Evolutionary conservation across 2,113 vertebrate species (phyloP).

Genomic region (Equus przewalskii): DNA sequence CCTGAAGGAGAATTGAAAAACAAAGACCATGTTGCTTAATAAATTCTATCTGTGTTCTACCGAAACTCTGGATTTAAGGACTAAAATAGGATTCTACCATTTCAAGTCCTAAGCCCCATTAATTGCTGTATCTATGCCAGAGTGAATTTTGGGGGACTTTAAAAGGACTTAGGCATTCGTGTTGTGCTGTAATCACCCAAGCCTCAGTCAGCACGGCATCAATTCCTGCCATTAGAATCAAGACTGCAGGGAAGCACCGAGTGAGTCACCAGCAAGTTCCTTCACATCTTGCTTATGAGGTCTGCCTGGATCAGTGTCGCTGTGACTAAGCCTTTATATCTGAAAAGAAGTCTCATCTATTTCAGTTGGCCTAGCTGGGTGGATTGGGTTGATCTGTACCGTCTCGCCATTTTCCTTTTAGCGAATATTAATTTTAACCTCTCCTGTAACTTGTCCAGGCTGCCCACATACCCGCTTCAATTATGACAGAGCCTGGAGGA

Average conservation of each 20-base stretch:
- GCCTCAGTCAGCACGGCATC: neutral
- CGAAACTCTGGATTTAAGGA: neutral
- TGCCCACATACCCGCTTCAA: neutral
- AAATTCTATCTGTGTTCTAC: neutral
- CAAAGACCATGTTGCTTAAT: neutral
- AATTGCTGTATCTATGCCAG: neutral
- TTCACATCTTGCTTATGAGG: neutral
- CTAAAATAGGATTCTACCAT: neutral
- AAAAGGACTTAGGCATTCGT: neutral
- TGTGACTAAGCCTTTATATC: constrained; percentile 42
- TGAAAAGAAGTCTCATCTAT: constrained; percentile 43
- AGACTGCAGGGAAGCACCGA: neutral
- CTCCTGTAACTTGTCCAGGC: neutral
- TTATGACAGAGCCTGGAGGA: neutral
- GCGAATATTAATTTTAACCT: constrained; percentile 17
- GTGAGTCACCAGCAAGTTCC: neutral
- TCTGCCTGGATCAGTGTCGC: neutral
- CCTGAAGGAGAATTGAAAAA: constrained; percentile 85
- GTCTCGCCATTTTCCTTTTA: neutral
- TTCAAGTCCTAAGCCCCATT: neutral
- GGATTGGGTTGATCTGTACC: neutral
- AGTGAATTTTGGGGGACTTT: neutral
- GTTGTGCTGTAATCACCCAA: neutral
- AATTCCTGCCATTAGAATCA: neutral
- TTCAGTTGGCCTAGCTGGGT: neutral